A percentile compares a stretch with the other conserved stretches of the same genome.
phyloP scores from a whole-genome alignment of 2,888 invertebrate genomes.

The Arenicola marina region DNA sequence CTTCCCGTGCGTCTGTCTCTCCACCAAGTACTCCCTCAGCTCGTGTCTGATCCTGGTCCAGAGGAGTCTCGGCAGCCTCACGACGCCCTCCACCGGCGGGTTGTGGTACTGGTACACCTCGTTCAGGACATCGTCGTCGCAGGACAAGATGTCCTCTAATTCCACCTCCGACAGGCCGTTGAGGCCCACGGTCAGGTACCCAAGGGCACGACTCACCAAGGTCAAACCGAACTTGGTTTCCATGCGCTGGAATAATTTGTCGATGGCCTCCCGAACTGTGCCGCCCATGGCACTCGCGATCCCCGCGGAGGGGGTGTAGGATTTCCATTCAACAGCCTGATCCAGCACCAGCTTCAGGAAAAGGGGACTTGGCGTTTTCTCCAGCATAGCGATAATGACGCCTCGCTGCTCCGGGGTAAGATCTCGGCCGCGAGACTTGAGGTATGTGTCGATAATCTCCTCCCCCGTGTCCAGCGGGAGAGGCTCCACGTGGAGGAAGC shows the following conservation, averaged over 20 bases:
- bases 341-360: constrained; percentile 53
- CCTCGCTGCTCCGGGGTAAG: constrained; percentile 11
- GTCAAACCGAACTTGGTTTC: constrained; percentile 47
- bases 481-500: constrained; percentile 42
- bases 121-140: constrained; percentile 44
- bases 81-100: constrained; percentile 53
- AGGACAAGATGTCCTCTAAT: constrained; percentile 55
- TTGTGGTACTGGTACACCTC: constrained; percentile 54
- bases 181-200: constrained; percentile 49
- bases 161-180: constrained; percentile 53
- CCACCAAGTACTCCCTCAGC: constrained; percentile 50
- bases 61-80: constrained; percentile 50
- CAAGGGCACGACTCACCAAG: constrained; percentile 44
- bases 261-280: constrained; percentile 45
- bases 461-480: constrained; percentile 41
- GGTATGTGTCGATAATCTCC: constrained; percentile 19
- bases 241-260: constrained; percentile 43
- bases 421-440: constrained; percentile 6
- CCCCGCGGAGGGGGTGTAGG: constrained; percentile 31
- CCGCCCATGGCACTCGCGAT: constrained; percentile 32
- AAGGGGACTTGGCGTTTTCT: constrained; percentile 42
- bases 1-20: constrained; percentile 46
- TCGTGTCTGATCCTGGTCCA: constrained; percentile 51
- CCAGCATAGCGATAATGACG: constrained; percentile 38
- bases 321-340: constrained; percentile 47